Evolutionary conservation across 1,140 invertebrate species (phyloP).

Genomic region (Hormaphis cornu): DNA sequence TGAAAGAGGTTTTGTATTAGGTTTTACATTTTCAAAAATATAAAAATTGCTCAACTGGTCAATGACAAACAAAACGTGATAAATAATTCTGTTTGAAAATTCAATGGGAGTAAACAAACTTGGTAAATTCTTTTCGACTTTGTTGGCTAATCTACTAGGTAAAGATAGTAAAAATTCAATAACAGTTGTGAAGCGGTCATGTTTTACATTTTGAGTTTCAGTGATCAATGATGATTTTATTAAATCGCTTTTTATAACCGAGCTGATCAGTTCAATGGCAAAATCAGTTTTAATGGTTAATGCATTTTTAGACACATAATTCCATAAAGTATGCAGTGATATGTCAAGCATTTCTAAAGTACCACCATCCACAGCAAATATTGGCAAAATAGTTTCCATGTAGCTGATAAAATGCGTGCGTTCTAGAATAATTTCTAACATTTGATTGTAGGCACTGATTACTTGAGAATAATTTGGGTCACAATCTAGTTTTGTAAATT

Average conservation of each 20-base stretch:
- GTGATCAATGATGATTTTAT: slow-evolving; percentile 46
- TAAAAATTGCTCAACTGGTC: slow-evolving; percentile 38
- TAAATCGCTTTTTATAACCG: slow-evolving; percentile 49
- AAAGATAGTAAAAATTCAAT: slow-evolving; percentile 55
- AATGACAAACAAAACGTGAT: slow-evolving; percentile 48
- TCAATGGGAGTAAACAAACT: slow-evolving; percentile 50
- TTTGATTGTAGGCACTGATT: slow-evolving; percentile 39
- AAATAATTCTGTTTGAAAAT: slow-evolving; percentile 51
- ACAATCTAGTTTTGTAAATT: slow-evolving; percentile 53
- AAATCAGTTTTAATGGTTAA: slow-evolving; percentile 36
- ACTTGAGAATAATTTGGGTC: slow-evolving; percentile 35
- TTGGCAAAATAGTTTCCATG: background rate
- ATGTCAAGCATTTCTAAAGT: slow-evolving; percentile 12
- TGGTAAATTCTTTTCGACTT: slow-evolving; percentile 47
- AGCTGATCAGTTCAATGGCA: slow-evolving; percentile 44
- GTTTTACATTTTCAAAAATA: background rate
- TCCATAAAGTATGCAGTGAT: slow-evolving; percentile 1
- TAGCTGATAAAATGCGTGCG: background rate
- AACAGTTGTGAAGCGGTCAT: slow-evolving; percentile 46
- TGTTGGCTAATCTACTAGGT: slow-evolving; percentile 58
- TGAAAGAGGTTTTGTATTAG: slow-evolving; percentile 12
- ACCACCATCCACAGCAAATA: background rate
- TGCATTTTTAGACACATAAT: background rate
- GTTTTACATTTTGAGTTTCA: slow-evolving; percentile 36
- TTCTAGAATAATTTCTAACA: slow-evolving; percentile 10